Conservation (phyloP, 2,113 vertebrate species). For the Isurus oxyrinchus region DNA sequence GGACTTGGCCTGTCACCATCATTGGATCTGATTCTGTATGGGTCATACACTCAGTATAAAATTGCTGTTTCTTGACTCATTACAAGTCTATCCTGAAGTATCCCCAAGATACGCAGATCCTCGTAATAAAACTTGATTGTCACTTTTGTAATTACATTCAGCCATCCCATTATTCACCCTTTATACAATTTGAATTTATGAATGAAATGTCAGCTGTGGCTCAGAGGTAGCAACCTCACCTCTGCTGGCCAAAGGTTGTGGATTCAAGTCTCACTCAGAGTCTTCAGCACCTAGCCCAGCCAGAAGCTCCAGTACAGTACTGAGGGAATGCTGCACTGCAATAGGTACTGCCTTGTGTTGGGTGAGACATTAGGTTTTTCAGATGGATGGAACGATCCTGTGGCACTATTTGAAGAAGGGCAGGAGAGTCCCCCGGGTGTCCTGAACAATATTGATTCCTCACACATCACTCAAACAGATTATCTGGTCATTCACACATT, state of each 20-base stretch:
- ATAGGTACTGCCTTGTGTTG: not conserved
- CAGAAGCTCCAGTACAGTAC: not conserved
- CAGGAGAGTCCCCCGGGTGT: not conserved
- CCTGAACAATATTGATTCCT: not conserved
- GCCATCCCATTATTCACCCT: not conserved
- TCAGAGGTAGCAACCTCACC: not conserved
- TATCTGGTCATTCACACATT: not conserved
- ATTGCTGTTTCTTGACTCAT: not conserved
- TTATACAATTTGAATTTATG: not conserved
- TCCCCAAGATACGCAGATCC: not conserved
- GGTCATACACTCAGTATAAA: not conserved
- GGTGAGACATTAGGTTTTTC: not conserved
- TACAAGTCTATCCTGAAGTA: not conserved
- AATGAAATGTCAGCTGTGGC: too few relatives aligned
- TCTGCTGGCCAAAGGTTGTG: not conserved
- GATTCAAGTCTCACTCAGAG: not conserved
- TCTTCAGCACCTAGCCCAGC: not conserved
- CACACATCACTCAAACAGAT: not conserved
- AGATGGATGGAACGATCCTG: not conserved
- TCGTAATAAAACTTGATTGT: too few relatives aligned
- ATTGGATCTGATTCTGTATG: not conserved
- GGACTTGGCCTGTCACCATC: not conserved
- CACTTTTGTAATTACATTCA: not conserved
- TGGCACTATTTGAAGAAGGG: not conserved
- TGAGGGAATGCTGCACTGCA: not conserved